These are phyloP conservation scores for Drosophila histrio DNA, from an alignment of 2,888 invertebrate species.

Conservation along the genomic window DNA sequence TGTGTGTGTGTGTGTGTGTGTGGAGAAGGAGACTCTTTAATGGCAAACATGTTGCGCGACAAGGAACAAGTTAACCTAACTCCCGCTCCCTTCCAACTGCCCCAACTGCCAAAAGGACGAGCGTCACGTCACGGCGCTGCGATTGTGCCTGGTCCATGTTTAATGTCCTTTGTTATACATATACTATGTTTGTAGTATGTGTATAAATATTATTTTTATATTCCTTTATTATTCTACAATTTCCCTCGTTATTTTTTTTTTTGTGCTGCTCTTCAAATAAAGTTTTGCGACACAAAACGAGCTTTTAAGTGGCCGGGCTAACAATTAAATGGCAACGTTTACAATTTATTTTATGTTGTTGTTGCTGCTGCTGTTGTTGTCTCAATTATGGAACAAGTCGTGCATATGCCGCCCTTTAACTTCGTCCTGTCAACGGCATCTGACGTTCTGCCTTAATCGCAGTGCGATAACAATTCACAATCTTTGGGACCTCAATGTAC, in stretches of 20 bases:
- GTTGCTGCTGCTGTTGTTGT: conserved; percentile 13
- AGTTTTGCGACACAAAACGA: conserved; percentile 45
- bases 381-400: conserved; percentile 27
- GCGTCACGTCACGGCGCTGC: conserved; percentile 48
- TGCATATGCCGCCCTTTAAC: conserved; percentile 18
- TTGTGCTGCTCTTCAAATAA: conserved; percentile 4
- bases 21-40: conserved; percentile 6
- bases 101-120: background rate
- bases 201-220: conserved; percentile 25
- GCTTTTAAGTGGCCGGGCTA: conserved; percentile 50
- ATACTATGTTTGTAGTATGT: background rate
- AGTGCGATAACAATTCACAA: conserved; percentile 31
- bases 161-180: conserved; percentile 35
- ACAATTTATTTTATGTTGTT: conserved; percentile 15
- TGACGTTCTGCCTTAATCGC: conserved; percentile 10
- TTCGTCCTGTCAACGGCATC: conserved; percentile 48
- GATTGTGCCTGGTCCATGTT: conserved; percentile 55
- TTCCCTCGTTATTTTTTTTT: conserved; percentile 3
- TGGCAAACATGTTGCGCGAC: conserved; percentile 59
- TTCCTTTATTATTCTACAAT: conserved; percentile 12
- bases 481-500: conserved; percentile 43
- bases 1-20: background rate
- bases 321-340: conserved; percentile 51
- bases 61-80: conserved; percentile 39
- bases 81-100: background rate